These are phyloP conservation scores for Erebia ligea DNA, from an alignment of 2,888 invertebrate genomes.

Conservation along the genomic window DNA sequence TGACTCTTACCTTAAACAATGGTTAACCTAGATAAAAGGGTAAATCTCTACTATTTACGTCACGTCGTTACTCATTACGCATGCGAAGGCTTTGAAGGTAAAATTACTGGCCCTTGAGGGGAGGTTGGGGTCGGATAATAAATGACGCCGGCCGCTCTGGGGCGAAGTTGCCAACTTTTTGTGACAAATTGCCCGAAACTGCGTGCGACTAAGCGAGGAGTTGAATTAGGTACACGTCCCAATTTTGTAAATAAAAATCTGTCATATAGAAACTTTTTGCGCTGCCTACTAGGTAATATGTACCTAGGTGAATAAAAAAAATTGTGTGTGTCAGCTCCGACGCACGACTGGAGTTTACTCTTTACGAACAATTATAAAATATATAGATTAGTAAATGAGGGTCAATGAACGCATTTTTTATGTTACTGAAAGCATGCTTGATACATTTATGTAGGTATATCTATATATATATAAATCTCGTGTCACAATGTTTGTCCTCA, in stretches of 20 bases:
- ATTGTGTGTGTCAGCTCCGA: too few relatives aligned
- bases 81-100: conserved; percentile 77
- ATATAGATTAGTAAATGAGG: too few relatives aligned
- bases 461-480: too few relatives aligned
- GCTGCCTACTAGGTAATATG: background rate
- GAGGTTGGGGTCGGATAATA: conserved; percentile 60
- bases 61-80: conserved; percentile 76
- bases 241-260: conserved; percentile 24
- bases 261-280: conserved; percentile 9
- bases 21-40: conserved; percentile 51
- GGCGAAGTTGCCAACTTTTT: conserved; percentile 77
- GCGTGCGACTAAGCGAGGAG: conserved; percentile 60
- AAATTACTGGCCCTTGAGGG: conserved; percentile 78
- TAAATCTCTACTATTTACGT: conserved; percentile 74
- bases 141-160: conserved; percentile 67
- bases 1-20: background rate
- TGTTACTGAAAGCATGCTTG: too few relatives aligned
- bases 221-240: conserved; percentile 29
- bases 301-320: background rate
- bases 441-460: too few relatives aligned
- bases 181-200: conserved; percentile 80
- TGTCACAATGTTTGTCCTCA: too few relatives aligned
- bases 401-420: too few relatives aligned
- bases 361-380: too few relatives aligned
- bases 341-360: too few relatives aligned